A percentile compares a stretch with the other conserved stretches of the same genome.
phyloP scores from a whole-genome alignment of 2,888 invertebrate genomes.

The Terebella lapidaria region DNA sequence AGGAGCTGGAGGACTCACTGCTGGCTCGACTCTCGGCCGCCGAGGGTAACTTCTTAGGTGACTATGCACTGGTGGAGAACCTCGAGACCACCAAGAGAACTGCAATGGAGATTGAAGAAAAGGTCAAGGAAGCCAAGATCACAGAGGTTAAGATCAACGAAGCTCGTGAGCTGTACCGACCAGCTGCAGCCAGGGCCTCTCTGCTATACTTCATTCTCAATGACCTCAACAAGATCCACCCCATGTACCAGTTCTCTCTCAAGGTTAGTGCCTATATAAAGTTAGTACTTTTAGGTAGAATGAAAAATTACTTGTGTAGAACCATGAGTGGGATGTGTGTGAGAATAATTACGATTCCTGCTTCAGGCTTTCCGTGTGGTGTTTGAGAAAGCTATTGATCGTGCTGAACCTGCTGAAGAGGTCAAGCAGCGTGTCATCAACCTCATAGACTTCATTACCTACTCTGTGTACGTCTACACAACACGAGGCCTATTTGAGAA shows the following conservation, averaged over 20 bases:
- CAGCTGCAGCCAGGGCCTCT: constrained; percentile 87
- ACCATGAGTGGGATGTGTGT: no score
- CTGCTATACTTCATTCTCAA: constrained; percentile 91
- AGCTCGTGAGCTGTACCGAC: constrained; percentile 85
- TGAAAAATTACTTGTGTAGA: no score
- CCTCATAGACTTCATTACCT: constrained; percentile 89
- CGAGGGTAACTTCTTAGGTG: constrained; percentile 87
- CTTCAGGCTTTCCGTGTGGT: constrained; percentile 90
- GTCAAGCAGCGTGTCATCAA: constrained; percentile 76
- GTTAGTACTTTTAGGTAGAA: constrained; percentile 38
- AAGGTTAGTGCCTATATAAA: constrained; percentile 65
- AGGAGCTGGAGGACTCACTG: constrained; percentile 86
- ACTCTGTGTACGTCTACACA: constrained; percentile 91
- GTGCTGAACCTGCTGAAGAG: constrained; percentile 75
- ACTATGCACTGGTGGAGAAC: constrained; percentile 91
- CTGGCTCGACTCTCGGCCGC: constrained; percentile 85
- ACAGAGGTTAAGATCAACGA: constrained; percentile 89
- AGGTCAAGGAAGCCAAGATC: constrained; percentile 82
- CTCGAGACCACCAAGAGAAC: constrained; percentile 92
- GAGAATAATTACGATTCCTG: neutral
- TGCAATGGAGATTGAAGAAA: constrained; percentile 85
- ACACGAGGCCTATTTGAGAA: constrained; percentile 90
- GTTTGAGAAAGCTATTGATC: constrained; percentile 90
- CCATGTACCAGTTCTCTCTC: constrained; percentile 93
- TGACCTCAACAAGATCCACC: constrained; percentile 91